phyloP scores from a whole-genome alignment of 2,888 invertebrate genomes.

The Agrochola lota region DNA sequence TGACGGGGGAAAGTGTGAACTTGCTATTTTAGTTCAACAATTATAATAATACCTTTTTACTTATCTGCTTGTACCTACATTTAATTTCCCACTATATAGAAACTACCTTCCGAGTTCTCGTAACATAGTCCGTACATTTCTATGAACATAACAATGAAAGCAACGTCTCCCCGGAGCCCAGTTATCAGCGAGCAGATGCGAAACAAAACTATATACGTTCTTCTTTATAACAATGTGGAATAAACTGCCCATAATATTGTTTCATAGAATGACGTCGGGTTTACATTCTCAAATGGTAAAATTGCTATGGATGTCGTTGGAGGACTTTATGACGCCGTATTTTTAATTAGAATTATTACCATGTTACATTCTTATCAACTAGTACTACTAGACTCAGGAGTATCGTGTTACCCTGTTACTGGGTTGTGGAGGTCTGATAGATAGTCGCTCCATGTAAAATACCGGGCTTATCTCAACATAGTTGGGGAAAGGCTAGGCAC shows the following conservation, averaged over 20 bases:
- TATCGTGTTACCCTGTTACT: neutral
- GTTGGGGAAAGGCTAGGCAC: neutral
- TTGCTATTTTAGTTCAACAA: neutral
- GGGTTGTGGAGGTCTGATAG: neutral
- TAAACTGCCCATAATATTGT: conserved; percentile 42
- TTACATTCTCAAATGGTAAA: conserved; percentile 38
- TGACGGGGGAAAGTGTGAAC: neutral
- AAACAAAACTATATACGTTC: conserved; percentile 54
- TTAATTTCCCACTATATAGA: neutral
- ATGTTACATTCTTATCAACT: conserved; percentile 20
- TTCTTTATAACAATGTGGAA: conserved; percentile 47
- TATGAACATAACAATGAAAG: conserved; percentile 48
- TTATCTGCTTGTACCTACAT: neutral
- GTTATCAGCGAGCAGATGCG: conserved; percentile 46
- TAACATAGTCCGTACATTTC: conserved; percentile 35
- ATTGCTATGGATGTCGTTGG: conserved; percentile 33
- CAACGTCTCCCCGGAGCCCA: conserved; percentile 43
- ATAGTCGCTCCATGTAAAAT: neutral
- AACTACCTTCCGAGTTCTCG: neutral
- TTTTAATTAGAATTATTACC: conserved; percentile 27
- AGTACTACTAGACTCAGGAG: neutral
- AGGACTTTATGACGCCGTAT: conserved; percentile 25
- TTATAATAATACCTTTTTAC: neutral
- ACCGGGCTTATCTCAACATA: neutral
- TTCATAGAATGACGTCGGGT: conserved; percentile 19